Evolutionary conservation across 64 coral and sea anemone species (phyloP).

Genomic region (Catalaphyllia jardinei): DNA sequence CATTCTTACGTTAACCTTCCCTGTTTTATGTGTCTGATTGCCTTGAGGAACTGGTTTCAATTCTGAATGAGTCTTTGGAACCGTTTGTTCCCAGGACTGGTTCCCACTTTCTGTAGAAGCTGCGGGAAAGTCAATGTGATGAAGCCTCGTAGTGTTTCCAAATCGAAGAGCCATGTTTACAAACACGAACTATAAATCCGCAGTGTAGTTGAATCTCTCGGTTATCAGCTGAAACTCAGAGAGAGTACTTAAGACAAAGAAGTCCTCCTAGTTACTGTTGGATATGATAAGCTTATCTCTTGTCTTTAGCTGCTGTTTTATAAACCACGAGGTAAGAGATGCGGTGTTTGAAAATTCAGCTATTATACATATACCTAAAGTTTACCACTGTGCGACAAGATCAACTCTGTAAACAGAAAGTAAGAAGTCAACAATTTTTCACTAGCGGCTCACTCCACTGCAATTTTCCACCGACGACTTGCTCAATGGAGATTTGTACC

Average conservation of each 20-base stretch:
- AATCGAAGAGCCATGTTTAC: constrained; percentile 77
- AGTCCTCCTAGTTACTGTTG: not conserved
- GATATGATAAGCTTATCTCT: constrained; percentile 4
- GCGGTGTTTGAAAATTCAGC: not conserved
- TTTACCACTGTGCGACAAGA: not conserved
- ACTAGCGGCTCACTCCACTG: not conserved
- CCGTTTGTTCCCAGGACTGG: constrained; percentile 36
- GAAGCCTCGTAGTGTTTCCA: constrained; percentile 74
- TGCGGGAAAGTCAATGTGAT: constrained; percentile 85
- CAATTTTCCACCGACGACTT: not conserved
- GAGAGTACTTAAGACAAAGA: not conserved
- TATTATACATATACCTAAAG: not conserved
- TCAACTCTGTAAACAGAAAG: not conserved
- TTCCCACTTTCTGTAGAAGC: constrained; percentile 42
- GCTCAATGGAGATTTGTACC: not conserved
- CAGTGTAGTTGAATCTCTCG: not conserved
- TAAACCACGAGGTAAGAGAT: not conserved
- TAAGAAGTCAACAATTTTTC: not conserved
- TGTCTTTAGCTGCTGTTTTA: not conserved
- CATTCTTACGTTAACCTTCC: constrained; percentile 32
- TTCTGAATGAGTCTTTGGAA: constrained; percentile 18
- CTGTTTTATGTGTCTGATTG: constrained; percentile 25
- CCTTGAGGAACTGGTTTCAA: constrained; percentile 48
- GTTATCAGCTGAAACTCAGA: not conserved
- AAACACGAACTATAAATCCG: not conserved